phyloP scores from a whole-genome alignment of 2,888 invertebrate genomes.

The Phlogophora meticulosa region DNA sequence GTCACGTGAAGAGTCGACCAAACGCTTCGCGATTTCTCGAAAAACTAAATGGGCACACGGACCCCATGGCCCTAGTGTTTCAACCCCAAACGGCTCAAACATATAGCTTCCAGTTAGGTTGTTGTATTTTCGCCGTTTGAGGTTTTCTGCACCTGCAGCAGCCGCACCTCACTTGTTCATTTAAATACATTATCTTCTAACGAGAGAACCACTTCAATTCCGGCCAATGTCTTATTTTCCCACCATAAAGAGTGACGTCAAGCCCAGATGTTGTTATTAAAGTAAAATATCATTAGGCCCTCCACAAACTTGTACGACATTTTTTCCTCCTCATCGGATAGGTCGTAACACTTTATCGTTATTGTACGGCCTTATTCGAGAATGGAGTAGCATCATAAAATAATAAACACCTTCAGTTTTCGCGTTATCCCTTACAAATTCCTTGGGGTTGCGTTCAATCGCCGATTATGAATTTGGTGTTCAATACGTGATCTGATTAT shows the following conservation, averaged over 20 bases:
- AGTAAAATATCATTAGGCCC: conserved; percentile 80
- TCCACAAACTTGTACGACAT: conserved; percentile 72
- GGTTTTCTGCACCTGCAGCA: too few relatives aligned
- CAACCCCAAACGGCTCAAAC: too few relatives aligned
- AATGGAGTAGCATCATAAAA: conserved; percentile 84
- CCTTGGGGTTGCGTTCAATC: conserved; percentile 73
- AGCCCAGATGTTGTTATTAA: conserved; percentile 72
- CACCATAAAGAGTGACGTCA: conserved; percentile 62
- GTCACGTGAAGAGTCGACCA: too few relatives aligned
- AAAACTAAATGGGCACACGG: too few relatives aligned
- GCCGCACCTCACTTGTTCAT: conserved; percentile 23
- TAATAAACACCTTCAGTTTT: conserved; percentile 84
- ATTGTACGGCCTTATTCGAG: conserved; percentile 84
- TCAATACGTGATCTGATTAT: conserved; percentile 75
- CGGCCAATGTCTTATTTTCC: conserved; percentile 43
- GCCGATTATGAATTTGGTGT: conserved; percentile 82
- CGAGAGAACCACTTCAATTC: conserved; percentile 34
- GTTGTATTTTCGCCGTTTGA: too few relatives aligned
- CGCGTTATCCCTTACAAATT: conserved; percentile 81
- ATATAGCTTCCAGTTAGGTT: too few relatives aligned
- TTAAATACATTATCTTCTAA: conserved; percentile 16
- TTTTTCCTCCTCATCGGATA: conserved; percentile 76
- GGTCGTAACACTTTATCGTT: conserved; percentile 85
- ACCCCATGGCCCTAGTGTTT: too few relatives aligned
- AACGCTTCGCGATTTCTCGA: too few relatives aligned